phyloP scores from a whole-genome alignment of 2,797 vertebrate genomes.

The Leucoraja ocellata region DNA sequence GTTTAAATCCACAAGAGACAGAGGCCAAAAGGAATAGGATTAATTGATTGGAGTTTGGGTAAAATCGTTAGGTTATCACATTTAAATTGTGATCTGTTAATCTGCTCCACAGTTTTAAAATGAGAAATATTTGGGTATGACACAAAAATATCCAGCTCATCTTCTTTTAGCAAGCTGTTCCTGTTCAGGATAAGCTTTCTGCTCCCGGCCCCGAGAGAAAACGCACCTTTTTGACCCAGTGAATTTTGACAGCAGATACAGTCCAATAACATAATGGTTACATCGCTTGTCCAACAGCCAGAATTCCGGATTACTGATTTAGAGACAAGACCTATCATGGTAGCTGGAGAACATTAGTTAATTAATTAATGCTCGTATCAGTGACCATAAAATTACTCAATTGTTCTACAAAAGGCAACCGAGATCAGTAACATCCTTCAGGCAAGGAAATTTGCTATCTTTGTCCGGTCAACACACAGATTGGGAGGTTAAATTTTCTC shows the following conservation, averaged over 20 bases:
- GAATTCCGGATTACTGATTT: no score
- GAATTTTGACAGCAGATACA: neutral
- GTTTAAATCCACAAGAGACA: neutral
- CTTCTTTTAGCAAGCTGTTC: neutral
- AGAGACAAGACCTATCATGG: no score
- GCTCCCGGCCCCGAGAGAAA: neutral
- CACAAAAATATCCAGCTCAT: neutral
- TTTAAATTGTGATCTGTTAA: conserved; percentile 11
- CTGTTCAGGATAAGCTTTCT: neutral
- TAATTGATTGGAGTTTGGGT: neutral
- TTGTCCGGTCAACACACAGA: no score
- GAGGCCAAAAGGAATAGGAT: neutral
- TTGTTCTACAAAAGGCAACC: no score
- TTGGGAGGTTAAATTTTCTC: no score
- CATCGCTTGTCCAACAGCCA: neutral
- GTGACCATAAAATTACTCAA: no score
- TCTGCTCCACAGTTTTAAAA: neutral
- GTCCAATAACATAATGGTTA: no score
- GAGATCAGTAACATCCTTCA: no score
- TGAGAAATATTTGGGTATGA: neutral
- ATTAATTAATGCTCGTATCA: no score
- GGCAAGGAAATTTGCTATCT: no score
- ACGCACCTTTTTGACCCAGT: neutral
- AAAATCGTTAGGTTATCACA: neutral
- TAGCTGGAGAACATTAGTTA: no score